A percentile compares a stretch with the other conserved stretches of the same genome.
phyloP scores from a whole-genome alignment of 1,140 invertebrate species.

The Hylaeus volcanicus region DNA sequence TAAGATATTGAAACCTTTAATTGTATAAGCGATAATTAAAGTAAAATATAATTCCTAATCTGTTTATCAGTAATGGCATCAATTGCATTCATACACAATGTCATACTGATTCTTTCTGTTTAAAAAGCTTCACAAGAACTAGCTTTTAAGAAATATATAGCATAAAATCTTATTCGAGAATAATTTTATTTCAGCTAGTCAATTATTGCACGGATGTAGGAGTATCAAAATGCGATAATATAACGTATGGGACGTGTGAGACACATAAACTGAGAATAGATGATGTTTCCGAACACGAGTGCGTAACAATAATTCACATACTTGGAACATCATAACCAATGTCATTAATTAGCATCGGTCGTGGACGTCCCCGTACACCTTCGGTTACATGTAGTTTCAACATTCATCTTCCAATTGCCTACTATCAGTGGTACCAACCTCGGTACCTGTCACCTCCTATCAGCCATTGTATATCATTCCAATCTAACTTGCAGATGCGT shows the following conservation, averaged over 20 bases:
- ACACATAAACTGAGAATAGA: background rate
- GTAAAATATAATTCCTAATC: no score
- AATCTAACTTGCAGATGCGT: background rate
- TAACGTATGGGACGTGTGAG: background rate
- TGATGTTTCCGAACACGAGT: background rate
- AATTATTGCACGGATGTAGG: background rate
- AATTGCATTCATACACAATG: no score
- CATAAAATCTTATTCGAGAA: background rate
- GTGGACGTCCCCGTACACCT: background rate
- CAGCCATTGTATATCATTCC: background rate
- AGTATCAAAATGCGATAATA: background rate
- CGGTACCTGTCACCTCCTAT: background rate
- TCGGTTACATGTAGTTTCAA: background rate
- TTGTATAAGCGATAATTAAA: no score
- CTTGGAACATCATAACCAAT: background rate
- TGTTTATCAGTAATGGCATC: no score
- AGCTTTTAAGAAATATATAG: no score
- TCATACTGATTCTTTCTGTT: no score
- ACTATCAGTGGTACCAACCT: constrained; percentile 4
- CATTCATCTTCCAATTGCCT: constrained; percentile 10
- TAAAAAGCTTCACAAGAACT: no score
- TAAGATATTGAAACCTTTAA: no score
- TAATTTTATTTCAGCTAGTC: background rate
- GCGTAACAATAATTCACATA: constrained; percentile 20
- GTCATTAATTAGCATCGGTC: background rate